Percentiles rank a stretch among this genome's conserved stretches.
Evolutionary conservation across 2,888 invertebrate genomes (phyloP).

Genomic region (Calliphora vomitoria): DNA sequence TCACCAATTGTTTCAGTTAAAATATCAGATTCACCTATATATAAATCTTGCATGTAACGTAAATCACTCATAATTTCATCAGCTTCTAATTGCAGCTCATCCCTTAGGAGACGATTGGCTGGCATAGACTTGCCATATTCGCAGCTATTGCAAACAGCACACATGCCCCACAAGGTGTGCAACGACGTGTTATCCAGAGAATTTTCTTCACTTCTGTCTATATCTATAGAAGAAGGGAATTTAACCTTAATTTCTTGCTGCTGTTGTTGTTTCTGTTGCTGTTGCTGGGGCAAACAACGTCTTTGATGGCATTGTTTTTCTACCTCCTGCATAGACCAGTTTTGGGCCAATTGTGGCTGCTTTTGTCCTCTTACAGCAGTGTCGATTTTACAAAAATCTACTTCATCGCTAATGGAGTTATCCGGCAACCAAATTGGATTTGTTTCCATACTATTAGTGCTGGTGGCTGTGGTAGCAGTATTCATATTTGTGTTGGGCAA

Average conservation of each 20-base stretch:
- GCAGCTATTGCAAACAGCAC: conserved; percentile 79
- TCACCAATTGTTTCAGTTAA: conserved; percentile 65
- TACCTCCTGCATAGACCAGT: conserved; percentile 80
- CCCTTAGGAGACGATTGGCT: conserved; percentile 80
- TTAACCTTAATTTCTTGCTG: conserved; percentile 25
- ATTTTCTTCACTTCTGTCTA: conserved; percentile 63
- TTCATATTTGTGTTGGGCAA: conserved; percentile 33
- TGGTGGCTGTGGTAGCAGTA: background rate
- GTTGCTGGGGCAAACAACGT: conserved; percentile 54
- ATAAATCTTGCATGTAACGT: conserved; percentile 81
- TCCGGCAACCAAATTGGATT: conserved; percentile 55
- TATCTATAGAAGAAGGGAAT: conserved; percentile 23
- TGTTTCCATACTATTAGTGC: conserved; percentile 11
- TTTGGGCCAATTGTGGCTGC: conserved; percentile 60
- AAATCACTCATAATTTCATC: conserved; percentile 83
- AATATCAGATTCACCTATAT: conserved; percentile 78
- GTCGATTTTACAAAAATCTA: conserved; percentile 68
- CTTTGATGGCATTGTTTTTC: conserved; percentile 77
- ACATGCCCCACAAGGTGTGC: conserved; percentile 82
- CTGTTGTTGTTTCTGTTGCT: conserved; percentile 15
- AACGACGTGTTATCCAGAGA: conserved; percentile 56
- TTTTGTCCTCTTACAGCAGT: background rate
- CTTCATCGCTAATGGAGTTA: conserved; percentile 68
- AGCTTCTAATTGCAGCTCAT: conserved; percentile 80
- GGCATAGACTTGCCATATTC: conserved; percentile 79